Evolutionary conservation across 2,797 vertebrate genomes (phyloP), one percentile per base, ranked within the genome.

Genomic region (Squalus acanthias): DNA sequence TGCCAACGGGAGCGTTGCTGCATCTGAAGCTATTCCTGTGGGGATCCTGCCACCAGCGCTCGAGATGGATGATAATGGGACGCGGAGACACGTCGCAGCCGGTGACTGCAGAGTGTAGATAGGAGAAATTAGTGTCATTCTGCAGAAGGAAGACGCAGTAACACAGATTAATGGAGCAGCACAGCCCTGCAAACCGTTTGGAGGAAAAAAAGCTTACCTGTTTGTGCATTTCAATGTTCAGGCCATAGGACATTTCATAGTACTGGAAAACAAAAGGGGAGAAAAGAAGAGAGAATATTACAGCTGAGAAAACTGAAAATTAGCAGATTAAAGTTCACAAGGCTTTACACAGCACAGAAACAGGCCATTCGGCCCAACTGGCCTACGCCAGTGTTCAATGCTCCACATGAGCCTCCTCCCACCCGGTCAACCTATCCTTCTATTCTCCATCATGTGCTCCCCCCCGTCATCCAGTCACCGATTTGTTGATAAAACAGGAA

Each of bases 161-260:
- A 93, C n/a, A 22, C 6, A 46, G 95, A 69, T 82, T 60, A 88
- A 88, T 82, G 96, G 70, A 50, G 46, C 33, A 24, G 33, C 33
- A 22, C 91, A 69, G 24, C 8, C 39, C 91, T 24, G 65, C n/a
- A 67, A 92, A 67, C 15, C 60, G 33, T 7, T 92, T 13, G 70
- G 74, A 69, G 6, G 39, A 24, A 22, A 24, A 22, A n/a, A 57
- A 15, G 39, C 97, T 96, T 20, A 98, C 98, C 98, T 98, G 98
- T 76, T 98, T 98, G 29, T 98, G 98, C 98, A 98, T 98, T 63
- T 98, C 98, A 0, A 98, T 97, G 97, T 98, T 98, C 96, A 98
- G 97, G 0, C 98, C 98, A 0, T 98, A 98, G 57, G 98, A 98
- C 98, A 98, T 98, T 97, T 98, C 98, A 0, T 98, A 98, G 96